Conservation (phyloP, 2,888 invertebrate genomes). For the Nysson spinosus region DNA sequence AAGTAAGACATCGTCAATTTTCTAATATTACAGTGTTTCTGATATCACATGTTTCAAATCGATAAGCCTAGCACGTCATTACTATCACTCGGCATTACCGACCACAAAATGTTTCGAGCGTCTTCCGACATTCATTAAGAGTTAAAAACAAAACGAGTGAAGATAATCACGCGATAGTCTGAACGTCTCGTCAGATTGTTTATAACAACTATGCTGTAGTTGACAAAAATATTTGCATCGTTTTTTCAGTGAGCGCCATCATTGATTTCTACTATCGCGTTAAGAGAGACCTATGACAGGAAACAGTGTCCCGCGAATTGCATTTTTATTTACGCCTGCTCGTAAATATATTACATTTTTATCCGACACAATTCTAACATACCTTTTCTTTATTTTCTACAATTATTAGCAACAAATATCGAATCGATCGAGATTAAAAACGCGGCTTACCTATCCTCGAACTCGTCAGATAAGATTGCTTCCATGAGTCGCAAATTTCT, state of each 20-base stretch:
- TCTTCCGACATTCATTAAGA: too few relatives aligned
- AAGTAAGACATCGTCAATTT: background rate
- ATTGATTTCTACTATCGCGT: conserved; percentile 1
- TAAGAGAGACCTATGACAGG: background rate
- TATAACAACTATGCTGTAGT: background rate
- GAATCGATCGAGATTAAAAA: too few relatives aligned
- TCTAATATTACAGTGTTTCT: background rate
- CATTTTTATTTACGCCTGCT: background rate
- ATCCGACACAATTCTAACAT: too few relatives aligned
- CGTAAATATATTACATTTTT: too few relatives aligned
- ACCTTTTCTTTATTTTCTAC: too few relatives aligned
- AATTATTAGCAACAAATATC: too few relatives aligned
- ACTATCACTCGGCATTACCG: too few relatives aligned
- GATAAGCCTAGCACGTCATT: too few relatives aligned
- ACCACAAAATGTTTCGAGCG: too few relatives aligned
- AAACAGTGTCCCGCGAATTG: background rate
- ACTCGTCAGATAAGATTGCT: too few relatives aligned
- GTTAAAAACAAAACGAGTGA: background rate
- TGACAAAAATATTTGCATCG: conserved; percentile 5
- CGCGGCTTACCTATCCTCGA: too few relatives aligned
- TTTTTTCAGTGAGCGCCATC: background rate
- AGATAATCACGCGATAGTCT: background rate
- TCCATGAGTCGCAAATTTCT: too few relatives aligned
- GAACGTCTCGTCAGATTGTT: background rate
- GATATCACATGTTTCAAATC: background rate